These are phyloP conservation scores for Hippocampus comes DNA, from an alignment of 2,113 vertebrate genomes.

Conservation along the genomic window DNA sequence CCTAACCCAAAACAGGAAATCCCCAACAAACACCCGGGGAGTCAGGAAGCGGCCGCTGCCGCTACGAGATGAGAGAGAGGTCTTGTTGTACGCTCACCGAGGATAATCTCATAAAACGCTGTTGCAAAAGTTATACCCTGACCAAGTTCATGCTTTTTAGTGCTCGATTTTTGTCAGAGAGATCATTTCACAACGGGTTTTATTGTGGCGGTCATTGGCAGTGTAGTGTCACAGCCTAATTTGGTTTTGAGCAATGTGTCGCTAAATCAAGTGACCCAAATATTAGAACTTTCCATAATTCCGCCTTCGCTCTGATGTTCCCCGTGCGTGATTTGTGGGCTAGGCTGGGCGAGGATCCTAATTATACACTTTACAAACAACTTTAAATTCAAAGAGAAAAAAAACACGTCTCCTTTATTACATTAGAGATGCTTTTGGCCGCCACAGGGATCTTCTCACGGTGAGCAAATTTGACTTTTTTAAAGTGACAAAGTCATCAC, in stretches of 20 bases:
- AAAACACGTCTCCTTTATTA: background rate
- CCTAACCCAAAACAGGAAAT: conserved; percentile 56
- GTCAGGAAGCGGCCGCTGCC: conserved; percentile 37
- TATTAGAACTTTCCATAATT: background rate
- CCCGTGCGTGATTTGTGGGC: no score
- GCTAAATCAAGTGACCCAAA: background rate
- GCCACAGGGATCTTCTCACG: background rate
- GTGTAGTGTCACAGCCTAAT: no score
- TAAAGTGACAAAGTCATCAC: background rate
- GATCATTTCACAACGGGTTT: no score
- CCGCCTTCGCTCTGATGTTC: no score
- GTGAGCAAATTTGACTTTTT: conserved; percentile 1
- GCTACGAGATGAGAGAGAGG: background rate
- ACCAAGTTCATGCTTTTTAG: no score
- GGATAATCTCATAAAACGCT: background rate
- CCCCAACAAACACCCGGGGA: conserved; percentile 15
- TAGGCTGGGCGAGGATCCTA: no score
- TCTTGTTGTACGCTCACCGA: background rate
- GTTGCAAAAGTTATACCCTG: background rate
- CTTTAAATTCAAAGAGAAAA: no score
- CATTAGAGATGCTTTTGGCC: background rate
- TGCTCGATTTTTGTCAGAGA: no score
- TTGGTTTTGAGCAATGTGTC: background rate
- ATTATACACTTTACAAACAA: no score
- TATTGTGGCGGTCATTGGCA: no score